Base-by-base conservation (phyloP, 2,888 invertebrate species). In the Choreutis nemorana region DNA sequence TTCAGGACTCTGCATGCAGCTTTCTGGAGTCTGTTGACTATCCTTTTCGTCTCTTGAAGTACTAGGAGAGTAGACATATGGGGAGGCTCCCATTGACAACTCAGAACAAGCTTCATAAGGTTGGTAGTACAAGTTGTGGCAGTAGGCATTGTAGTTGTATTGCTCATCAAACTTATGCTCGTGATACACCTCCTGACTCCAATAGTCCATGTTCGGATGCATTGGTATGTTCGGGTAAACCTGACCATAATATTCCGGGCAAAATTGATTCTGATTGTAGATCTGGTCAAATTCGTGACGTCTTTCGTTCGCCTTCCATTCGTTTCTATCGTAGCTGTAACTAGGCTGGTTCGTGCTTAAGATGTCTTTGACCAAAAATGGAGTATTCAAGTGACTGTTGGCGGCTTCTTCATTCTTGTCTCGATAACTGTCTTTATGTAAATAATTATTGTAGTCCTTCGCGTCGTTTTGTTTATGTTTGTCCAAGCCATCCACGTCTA, bases 331-430 rank as follows among this genome's bases (percentile, higher is more conserved):
- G 41, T 63, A 73, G 32, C 45, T 60, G 18, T 55, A 35, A 23
- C 57, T 52, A 2, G 61, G 44, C 33, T 68, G 72, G 34, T 62
- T 65, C 26, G 63, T 65, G 30, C 62, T 77, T 7, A 78, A 37
- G 9, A 78, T 78, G 31, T 78, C 75, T 39, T 73, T 78, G 0
- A 78, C 77, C 0, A 55, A 65, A 37, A 78, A 78, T n/a, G 77
- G 75, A 3, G 77, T 77, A 12, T 43, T 54, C 12, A 61, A 40
- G 35, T 42, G 50, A 11, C 48, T 55, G 7, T 34, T 41, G 4
- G 45, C 33, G 1, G 35, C 28, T 1, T 68, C 70, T 16, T 71
- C 71, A 1, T 55, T 26, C 45, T 70, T 71, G 13, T 55, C 36
- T 27, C 64, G 44, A 33, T 52, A 64, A 26, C 57, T n/a, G 30